A percentile compares a stretch with the other conserved stretches of the same genome.
Evolutionary conservation across 2,113 vertebrate species (phyloP).

Genomic region (Salvelinus alpinus): DNA sequence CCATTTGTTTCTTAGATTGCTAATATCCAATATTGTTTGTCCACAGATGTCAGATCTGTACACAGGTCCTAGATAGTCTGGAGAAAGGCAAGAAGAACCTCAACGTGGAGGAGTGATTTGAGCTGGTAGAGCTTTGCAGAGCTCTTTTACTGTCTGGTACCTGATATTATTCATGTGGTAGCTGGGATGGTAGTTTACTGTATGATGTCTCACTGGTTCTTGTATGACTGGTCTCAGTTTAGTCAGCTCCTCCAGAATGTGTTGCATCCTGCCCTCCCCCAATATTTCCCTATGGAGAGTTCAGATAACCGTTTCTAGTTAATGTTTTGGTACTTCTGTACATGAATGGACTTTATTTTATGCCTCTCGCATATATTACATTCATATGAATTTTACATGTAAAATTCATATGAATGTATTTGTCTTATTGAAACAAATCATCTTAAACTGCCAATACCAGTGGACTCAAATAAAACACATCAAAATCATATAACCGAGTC

Average conservation of each 20-base stretch:
- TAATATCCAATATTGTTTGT: slow-evolving; percentile 5
- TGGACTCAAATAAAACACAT: slow-evolving; percentile 49
- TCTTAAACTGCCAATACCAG: background rate
- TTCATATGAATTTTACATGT: background rate
- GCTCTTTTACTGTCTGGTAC: background rate
- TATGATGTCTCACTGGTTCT: background rate
- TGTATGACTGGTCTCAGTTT: background rate
- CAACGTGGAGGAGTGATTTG: slow-evolving; percentile 62
- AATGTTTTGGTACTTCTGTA: background rate
- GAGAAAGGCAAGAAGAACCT: slow-evolving; percentile 71
- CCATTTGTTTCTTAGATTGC: background rate
- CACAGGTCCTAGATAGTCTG: slow-evolving; percentile 79
- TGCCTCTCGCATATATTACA: background rate
- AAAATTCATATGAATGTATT: background rate
- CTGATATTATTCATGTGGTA: background rate
- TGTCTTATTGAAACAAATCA: too few relatives aligned
- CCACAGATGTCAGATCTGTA: slow-evolving; percentile 83
- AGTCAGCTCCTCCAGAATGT: background rate
- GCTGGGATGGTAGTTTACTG: background rate
- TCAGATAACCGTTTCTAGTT: background rate
- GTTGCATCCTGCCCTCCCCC: too few relatives aligned
- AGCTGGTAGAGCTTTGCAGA: background rate
- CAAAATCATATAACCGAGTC: slow-evolving; percentile 77
- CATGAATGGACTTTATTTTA: background rate
- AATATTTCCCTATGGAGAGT: background rate